Percentiles rank a stretch among this genome's conserved stretches.
phyloP scores from a whole-genome alignment of 2,113 vertebrate species.

The Rhegmatorhina hoffmannsi region DNA sequence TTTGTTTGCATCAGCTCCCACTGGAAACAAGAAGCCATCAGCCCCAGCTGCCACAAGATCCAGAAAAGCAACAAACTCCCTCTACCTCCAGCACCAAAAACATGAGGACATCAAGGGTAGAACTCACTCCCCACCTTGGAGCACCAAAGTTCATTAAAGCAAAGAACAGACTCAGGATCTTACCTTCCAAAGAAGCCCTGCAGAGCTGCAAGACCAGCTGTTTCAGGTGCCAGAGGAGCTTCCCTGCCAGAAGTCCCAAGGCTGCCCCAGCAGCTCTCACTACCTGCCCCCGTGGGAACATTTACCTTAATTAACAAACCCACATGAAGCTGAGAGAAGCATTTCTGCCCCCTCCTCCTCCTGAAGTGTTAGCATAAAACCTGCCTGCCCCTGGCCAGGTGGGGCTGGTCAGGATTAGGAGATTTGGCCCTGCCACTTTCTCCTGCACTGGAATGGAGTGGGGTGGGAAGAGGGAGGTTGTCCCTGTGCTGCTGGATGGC shows the following conservation, averaged over 20 bases:
- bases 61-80: background rate
- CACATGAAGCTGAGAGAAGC: background rate
- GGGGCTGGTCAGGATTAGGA: background rate
- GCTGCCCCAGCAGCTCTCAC: background rate
- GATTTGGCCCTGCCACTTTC: background rate
- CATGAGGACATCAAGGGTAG: background rate
- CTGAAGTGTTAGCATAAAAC: background rate
- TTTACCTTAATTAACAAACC: background rate
- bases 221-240: background rate
- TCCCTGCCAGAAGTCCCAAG: background rate
- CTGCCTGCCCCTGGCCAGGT: background rate
- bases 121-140: background rate
- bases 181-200: background rate
- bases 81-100: background rate
- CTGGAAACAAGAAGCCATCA: background rate
- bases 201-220: background rate
- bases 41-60: background rate
- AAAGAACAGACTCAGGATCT: background rate
- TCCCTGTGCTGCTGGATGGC: background rate
- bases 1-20: conserved; percentile 40
- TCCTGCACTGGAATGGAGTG: background rate
- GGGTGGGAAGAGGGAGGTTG: background rate
- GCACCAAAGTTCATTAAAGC: background rate
- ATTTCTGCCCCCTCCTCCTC: background rate
- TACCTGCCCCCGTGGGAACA: background rate